A percentile compares a stretch with the other conserved stretches of the same genome.
Evolutionary conservation across 2,888 invertebrate species (phyloP).

Genomic region (Ecdyonurus torrentis): DNA sequence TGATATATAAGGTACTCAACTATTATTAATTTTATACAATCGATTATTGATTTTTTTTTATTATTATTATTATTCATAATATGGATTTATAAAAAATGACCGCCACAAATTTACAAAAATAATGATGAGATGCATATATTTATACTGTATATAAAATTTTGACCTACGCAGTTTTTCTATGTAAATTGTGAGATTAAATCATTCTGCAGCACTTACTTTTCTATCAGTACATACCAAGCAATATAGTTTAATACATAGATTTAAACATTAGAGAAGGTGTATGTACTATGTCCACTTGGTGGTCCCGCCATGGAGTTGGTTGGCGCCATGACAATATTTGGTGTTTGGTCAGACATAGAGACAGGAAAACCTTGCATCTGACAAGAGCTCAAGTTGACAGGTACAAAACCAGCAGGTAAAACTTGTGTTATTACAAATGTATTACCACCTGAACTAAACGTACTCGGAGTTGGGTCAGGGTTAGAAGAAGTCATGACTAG

Average conservation of each 20-base stretch:
- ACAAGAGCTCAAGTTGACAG: conserved; percentile 9
- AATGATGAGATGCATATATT: no score
- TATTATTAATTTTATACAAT: no score
- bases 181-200: no score
- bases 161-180: no score
- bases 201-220: no score
- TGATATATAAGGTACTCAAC: no score
- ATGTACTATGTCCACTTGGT: not conserved
- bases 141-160: no score
- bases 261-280: not conserved
- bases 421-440: not conserved
- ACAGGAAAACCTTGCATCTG: not conserved
- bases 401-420: conserved; percentile 10
- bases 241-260: not conserved
- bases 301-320: not conserved
- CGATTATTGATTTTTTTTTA: no score
- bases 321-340: not conserved
- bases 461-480: not conserved
- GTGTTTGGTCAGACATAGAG: not conserved
- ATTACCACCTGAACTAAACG: not conserved
- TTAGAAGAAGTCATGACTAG: not conserved
- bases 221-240: no score
- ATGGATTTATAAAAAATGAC: no score
- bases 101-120: no score
- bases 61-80: no score